These are phyloP conservation scores for Dicyrtomina minuta DNA, from an alignment of 2,888 invertebrate genomes.

Conservation along the genomic window DNA sequence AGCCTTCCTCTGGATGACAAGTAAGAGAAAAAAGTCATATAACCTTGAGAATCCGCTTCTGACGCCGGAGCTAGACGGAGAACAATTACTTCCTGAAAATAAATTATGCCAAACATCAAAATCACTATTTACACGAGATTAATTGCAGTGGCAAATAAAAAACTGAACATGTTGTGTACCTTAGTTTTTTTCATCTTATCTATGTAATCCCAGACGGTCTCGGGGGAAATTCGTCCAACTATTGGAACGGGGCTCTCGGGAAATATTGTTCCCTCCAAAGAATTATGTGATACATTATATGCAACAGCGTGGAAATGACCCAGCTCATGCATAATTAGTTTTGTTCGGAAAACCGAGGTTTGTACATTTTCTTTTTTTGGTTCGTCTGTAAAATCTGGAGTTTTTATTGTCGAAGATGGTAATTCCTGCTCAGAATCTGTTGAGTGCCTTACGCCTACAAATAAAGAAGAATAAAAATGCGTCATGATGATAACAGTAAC, in stretches of 20 bases:
- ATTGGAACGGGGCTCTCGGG: conserved; percentile 59
- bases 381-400: conserved; percentile 51
- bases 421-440: conserved; percentile 52
- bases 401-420: conserved; percentile 53
- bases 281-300: conserved; percentile 46
- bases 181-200: conserved; percentile 86
- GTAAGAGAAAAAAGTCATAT: conserved; percentile 83
- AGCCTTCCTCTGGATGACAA: conserved; percentile 70
- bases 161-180: too few relatives aligned
- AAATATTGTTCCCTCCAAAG: conserved; percentile 44
- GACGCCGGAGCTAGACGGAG: conserved; percentile 77
- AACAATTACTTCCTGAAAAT: conserved; percentile 71
- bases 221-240: conserved; percentile 86
- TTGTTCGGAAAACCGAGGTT: conserved; percentile 41
- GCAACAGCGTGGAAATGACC: conserved; percentile 47
- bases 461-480: too few relatives aligned
- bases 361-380: conserved; percentile 30
- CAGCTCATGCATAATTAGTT: conserved; percentile 50
- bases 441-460: conserved; percentile 20
- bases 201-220: conserved; percentile 90
- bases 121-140: conserved; percentile 2
- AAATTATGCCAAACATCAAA: conserved; percentile 5
- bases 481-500: too few relatives aligned
- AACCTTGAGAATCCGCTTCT: conserved; percentile 80
- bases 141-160: too few relatives aligned